A percentile compares a stretch with the other conserved stretches of the same genome.
Evolutionary conservation across 2,113 vertebrate species (phyloP).

Genomic region (Circaetus cinerascens): DNA sequence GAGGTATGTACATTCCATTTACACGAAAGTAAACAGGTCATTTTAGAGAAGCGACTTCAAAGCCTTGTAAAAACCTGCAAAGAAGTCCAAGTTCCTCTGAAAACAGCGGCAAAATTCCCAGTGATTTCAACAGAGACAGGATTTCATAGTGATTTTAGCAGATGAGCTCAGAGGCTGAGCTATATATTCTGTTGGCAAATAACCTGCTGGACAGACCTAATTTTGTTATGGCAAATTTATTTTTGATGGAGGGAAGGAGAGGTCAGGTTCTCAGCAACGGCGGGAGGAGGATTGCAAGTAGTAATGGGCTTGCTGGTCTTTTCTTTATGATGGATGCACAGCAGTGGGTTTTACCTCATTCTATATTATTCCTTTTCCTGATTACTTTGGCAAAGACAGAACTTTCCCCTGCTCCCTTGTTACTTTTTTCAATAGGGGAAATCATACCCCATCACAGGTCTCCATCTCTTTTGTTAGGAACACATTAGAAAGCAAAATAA

Average conservation of each 20-base stretch:
- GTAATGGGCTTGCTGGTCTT: neutral
- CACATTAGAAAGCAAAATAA: neutral
- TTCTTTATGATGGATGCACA: neutral
- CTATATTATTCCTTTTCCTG: neutral
- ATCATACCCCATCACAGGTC: rapidly evolving
- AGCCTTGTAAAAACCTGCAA: neutral
- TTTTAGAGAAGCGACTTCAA: neutral
- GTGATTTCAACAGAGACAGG: rapidly evolving
- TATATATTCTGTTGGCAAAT: neutral
- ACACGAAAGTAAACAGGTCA: neutral
- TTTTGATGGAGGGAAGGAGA: neutral
- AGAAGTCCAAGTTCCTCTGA: neutral
- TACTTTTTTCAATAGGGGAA: neutral
- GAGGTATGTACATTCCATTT: neutral
- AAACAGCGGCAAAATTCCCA: neutral
- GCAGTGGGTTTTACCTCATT: neutral
- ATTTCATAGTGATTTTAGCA: neutral
- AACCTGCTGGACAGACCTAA: neutral
- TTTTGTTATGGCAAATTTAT: neutral
- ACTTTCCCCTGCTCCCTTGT: neutral
- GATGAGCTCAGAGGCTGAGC: neutral
- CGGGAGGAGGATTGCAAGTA: neutral
- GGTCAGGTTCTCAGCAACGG: neutral
- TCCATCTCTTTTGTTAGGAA: neutral
- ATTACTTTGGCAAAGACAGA: neutral